Evolutionary conservation across 2,888 invertebrate species (phyloP), one percentile per base, ranked within the genome.

Genomic region (Electrophaes corylata): DNA sequence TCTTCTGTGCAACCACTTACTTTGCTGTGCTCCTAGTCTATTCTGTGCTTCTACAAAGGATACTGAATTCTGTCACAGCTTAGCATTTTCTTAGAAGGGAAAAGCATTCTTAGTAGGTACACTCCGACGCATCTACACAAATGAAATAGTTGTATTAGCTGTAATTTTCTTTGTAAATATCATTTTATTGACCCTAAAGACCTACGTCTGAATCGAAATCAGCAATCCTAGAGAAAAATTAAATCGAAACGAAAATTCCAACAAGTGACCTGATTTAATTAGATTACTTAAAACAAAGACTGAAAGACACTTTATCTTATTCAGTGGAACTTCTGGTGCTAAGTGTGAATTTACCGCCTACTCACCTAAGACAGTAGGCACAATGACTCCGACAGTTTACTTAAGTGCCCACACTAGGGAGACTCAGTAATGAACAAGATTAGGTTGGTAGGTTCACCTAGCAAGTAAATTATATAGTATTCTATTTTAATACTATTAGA

Each of bases 271-370:
- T 20, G 40, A 37, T 37, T 19, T 45, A 56, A 52, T 58, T 23
- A 39, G 23, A 58, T 53, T 53, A 53, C 48, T 52, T 61, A 58
- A 50, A 62, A 62, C 55, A 58, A 62, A 58, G 41, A 52, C 41
- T 31, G 23, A 41, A 50, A 49, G 51, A 29, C 40, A 45, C 44
- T 55, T 49, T 37, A 53, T 59, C 52, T 53, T 44, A 62, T 57
- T 62, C 55, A 49, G 41, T 40, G 31, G 41, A 52, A 49, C 48
- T 55, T 54, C 53, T 47, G 46, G 47, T 40, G 31, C 40, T 53
- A 51, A 63, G 57, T 63, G 53, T 45, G 33, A 48, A 63, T 60
- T 54, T 55, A 60, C 33, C 48, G 54, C 58, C 50, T 52, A 52
- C 54, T 33, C 37, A 37, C 3, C 37, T 49, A 12, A 50, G 43